Evolutionary conservation across 2,888 invertebrate genomes (phyloP), one percentile per base, ranked within the genome.

Genomic region (Cremastinae sp.): DNA sequence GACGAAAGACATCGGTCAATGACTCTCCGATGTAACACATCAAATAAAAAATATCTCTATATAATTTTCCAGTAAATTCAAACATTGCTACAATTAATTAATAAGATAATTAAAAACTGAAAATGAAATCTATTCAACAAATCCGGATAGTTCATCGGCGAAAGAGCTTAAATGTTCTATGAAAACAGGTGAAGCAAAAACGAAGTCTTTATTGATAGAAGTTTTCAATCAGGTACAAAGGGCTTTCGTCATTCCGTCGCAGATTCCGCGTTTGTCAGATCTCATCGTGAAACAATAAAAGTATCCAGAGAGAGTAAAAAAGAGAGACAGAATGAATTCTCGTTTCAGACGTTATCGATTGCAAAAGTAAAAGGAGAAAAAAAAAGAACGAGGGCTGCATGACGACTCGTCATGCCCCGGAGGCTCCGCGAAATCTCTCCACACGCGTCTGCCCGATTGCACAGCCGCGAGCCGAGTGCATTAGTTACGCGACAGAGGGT

Each of bases 321-420:
- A 28, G 28, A 59, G 45, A 70, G 58, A 28, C n/a, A 28, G 28
- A 35, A 61, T 43, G 61, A 69, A 64, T 16, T 53, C 41, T 58
- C 59, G 59, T 51, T 77, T 37, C 53, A 22, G 69, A 66, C 64
- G 49, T 61, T 77, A 73, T 73, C 61, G 65, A 77, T 70, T 74
- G 47, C 14, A 53, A 18, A 14, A 41, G 35, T 20, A 70, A 49
- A 70, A 55, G 51, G 51, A 41, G 20, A 49, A 43, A 9, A 58
- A 41, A 22, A 51, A 47, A 56, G 39, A 41, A 28, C 53, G 20
- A 59, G 45, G 45, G 68, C 39, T 69, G 37, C 47, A 35, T 43
- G 62, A 56, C n/a, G 43, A 61, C 4, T 5, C 18, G 41, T 65
- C 10, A 8, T n/a, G 43, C 69, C 43, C 43, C 59, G 61, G 35